phyloP scores from a whole-genome alignment of 2,113 vertebrate species.

The Tetraodon nigroviridis region DNA sequence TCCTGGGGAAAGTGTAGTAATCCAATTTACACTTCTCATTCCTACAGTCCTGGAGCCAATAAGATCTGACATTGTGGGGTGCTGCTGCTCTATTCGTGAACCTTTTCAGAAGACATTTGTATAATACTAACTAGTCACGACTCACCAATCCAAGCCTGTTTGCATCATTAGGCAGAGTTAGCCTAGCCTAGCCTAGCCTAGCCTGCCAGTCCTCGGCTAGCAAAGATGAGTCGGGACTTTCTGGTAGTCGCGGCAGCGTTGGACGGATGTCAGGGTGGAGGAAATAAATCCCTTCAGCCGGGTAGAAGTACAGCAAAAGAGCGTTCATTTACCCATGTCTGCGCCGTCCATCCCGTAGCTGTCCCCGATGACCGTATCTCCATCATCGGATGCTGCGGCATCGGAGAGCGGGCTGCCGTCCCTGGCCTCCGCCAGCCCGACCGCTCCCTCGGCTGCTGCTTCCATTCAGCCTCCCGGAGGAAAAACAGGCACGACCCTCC shows the following conservation, averaged over 20 bases:
- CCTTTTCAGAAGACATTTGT: too few species aligned
- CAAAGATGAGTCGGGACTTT: slow-evolving; percentile 68
- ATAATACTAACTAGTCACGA: neutral
- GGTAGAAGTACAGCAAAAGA: neutral
- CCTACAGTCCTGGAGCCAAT: neutral
- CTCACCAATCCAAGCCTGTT: slow-evolving; percentile 20
- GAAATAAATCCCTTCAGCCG: neutral
- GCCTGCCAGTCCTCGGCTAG: slow-evolving; percentile 39
- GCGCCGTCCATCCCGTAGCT: slow-evolving; percentile 68
- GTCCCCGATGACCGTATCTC: slow-evolving; percentile 68
- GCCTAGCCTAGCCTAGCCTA: slow-evolving; percentile 62
- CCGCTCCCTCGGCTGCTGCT: slow-evolving; percentile 75
- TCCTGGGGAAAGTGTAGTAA: neutral
- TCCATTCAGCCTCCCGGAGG: slow-evolving; percentile 74
- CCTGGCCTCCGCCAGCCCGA: slow-evolving; percentile 74
- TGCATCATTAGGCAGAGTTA: slow-evolving; percentile 26
- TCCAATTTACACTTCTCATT: neutral
- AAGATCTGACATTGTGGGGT: neutral
- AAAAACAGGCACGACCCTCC: slow-evolving; percentile 40
- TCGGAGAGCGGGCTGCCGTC: slow-evolving; percentile 71
- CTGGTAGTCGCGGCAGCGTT: slow-evolving; percentile 12
- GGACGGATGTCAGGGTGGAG: neutral
- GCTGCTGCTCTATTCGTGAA: too few species aligned
- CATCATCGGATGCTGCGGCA: slow-evolving; percentile 73
- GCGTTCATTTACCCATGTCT: slow-evolving; percentile 64